phyloP scores from a whole-genome alignment of 2,797 vertebrate genomes.

The Argyrosomus regius region DNA sequence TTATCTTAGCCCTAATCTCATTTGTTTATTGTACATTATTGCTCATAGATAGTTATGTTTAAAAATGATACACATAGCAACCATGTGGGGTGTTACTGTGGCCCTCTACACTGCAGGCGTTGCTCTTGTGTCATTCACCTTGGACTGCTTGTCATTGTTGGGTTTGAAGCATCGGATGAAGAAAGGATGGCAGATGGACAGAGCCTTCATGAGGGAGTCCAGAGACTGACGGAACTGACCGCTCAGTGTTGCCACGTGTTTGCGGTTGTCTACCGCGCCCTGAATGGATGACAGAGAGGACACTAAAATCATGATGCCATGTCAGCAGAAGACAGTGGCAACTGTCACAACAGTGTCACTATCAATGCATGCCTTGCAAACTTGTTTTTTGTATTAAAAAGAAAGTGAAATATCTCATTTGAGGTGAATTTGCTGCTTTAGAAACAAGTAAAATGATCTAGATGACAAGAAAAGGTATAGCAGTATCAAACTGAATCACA shows the following conservation, averaged over 20 bases:
- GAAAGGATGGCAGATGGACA: constrained; percentile 92
- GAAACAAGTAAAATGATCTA: not conserved
- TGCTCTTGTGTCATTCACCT: constrained; percentile 81
- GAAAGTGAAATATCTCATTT: too few species aligned
- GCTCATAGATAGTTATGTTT: not conserved
- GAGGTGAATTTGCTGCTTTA: not conserved
- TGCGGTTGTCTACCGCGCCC: constrained; percentile 82
- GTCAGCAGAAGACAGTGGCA: not conserved
- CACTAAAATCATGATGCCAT: not conserved
- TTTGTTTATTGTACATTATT: not conserved
- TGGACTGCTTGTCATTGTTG: constrained; percentile 91
- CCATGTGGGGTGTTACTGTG: not conserved
- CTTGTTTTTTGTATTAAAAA: too few species aligned
- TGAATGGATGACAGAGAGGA: constrained; percentile 27
- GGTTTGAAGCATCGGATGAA: constrained; percentile 98
- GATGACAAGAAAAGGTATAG: not conserved
- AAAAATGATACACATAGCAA: not conserved
- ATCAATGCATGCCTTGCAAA: not conserved
- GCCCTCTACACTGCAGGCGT: not conserved
- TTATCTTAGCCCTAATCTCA: too few species aligned
- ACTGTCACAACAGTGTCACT: not conserved
- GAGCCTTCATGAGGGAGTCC: constrained; percentile 95
- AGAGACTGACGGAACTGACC: constrained; percentile 95
- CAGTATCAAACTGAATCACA: not conserved
- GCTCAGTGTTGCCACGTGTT: constrained; percentile 88